Evolutionary conservation across 1,140 invertebrate genomes (phyloP).

Genomic region (Macrocentrus cingulum): DNA sequence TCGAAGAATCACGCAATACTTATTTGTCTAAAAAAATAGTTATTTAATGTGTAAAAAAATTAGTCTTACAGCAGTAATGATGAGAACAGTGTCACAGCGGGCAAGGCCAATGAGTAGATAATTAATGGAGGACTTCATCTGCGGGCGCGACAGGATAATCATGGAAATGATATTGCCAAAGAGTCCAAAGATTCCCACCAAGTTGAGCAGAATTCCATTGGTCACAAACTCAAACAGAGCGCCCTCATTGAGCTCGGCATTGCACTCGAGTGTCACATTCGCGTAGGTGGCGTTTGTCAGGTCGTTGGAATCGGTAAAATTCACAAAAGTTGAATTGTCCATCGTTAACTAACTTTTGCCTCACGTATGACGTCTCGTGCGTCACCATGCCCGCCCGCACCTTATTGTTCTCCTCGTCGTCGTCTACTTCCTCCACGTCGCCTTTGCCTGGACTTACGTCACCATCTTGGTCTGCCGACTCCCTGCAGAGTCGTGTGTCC

Average conservation of each 20-base stretch:
- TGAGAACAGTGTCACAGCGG: constrained; percentile 85
- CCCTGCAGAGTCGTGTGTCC: constrained; percentile 18
- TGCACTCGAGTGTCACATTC: constrained; percentile 43
- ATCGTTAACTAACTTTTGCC: constrained; percentile 33
- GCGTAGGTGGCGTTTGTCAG: constrained; percentile 2
- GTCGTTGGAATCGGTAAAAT: constrained; percentile 33
- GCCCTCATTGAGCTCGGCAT: constrained; percentile 55
- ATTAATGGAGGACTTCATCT: constrained; percentile 94
- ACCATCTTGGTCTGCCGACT: constrained; percentile 23
- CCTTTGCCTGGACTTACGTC: constrained; percentile 24
- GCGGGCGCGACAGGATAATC: constrained; percentile 85
- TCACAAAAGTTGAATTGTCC: constrained; percentile 37
- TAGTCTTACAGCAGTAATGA: constrained; percentile 70
- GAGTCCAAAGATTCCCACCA: constrained; percentile 81
- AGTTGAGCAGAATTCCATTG: constrained; percentile 80
- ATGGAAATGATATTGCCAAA: constrained; percentile 88
- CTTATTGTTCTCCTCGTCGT: constrained; percentile 21
- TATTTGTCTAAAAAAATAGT: no score
- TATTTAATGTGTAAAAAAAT: not conserved
- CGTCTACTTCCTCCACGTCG: constrained; percentile 1
- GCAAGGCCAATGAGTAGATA: constrained; percentile 89
- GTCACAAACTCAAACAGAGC: constrained; percentile 77
- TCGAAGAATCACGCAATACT: no score
- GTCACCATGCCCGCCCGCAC: constrained; percentile 18
- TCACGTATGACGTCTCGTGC: constrained; percentile 18